Base-by-base conservation (phyloP, 2,888 invertebrate species). In the Epistrophe eligans region DNA sequence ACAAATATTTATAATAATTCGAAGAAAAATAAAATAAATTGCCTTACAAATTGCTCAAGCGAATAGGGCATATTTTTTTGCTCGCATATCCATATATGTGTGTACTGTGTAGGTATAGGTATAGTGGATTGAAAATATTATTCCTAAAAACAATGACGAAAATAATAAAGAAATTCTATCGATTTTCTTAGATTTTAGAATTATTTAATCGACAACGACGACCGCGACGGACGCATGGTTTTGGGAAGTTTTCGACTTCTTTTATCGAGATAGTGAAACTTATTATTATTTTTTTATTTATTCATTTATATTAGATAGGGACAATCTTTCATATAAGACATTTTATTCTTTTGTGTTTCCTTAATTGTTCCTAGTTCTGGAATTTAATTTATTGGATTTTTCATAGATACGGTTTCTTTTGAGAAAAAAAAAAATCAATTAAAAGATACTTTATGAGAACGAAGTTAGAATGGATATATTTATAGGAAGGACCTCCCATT, bases 1-100 rank as follows among this genome's bases (percentile, higher is more conserved):
- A 76, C 70, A 76, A 81, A 72, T 24, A 24, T 38, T 58, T n/a
- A n/a, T 45, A n/a, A 45, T 45, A 45, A 45, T n/a, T 45, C 45
- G 17, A 58, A 58, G 1, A 2, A 4, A 4, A 58, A 38, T 11
- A 35, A 48, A 66, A 66, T 35, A 66, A 66, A 66, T 66, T 48
- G 66, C 48, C 50, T 50, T 35, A 50, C 35, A 13, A 17, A 48
- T 48, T 66, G 35, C 32, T 48, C 24, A 66, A 17, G 7, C 48
- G 32, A 40, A 66, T 17, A 50, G 48, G 66, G 35, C 66, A 66
- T 50, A 64, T 35, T 66, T 66, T n/a, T 66, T 28, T 60, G 11
- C 28, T 43, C 3, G 28, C 35, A 35, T 35, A 8, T 35, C 9
- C 35, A 35, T 35, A 35, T 35, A 35, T 9, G 9, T 0, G n/a